A percentile compares a stretch with the other conserved stretches of the same genome.
Conservation (phyloP, 2,888 invertebrate genomes). For the Aspidiotus destructor region DNA sequence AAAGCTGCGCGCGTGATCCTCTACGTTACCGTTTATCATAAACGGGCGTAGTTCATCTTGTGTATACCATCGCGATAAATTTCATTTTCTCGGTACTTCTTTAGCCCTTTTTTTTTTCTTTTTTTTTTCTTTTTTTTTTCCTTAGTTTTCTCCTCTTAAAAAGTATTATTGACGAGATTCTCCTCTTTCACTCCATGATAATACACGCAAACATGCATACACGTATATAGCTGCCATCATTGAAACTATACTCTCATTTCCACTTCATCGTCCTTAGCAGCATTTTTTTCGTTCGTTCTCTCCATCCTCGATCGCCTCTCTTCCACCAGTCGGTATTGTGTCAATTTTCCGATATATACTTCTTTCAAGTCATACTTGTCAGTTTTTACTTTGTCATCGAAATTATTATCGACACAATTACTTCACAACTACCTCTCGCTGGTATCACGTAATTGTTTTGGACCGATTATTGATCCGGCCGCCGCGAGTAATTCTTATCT, state of each 20-base stretch:
- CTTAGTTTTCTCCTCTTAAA: background rate
- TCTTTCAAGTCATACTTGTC: too few relatives aligned
- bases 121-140: background rate
- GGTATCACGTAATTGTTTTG: background rate
- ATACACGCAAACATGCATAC: too few relatives aligned
- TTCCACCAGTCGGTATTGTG: too few relatives aligned
- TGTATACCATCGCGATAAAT: slow-evolving; percentile 27
- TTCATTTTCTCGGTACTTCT: background rate
- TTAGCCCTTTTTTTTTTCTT: background rate
- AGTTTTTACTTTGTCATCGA: too few relatives aligned
- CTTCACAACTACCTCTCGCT: background rate
- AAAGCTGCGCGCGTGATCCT: slow-evolving; percentile 29
- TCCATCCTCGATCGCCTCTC: too few relatives aligned
- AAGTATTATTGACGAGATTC: background rate
- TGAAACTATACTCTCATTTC: slow-evolving; percentile 14
- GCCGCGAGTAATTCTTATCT: too few relatives aligned
- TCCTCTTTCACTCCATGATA: too few relatives aligned
- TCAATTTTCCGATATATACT: too few relatives aligned
- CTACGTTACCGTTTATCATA: slow-evolving; percentile 27
- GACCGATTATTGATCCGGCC: background rate
- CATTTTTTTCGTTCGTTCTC: background rate
- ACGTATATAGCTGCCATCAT: too few relatives aligned
- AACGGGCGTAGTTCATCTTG: slow-evolving; percentile 31
- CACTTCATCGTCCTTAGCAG: slow-evolving; percentile 11
- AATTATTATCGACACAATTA: too few relatives aligned